These are phyloP conservation scores for Florisuga fusca DNA, from an alignment of 2,797 vertebrate species.

Conservation along the genomic window DNA sequence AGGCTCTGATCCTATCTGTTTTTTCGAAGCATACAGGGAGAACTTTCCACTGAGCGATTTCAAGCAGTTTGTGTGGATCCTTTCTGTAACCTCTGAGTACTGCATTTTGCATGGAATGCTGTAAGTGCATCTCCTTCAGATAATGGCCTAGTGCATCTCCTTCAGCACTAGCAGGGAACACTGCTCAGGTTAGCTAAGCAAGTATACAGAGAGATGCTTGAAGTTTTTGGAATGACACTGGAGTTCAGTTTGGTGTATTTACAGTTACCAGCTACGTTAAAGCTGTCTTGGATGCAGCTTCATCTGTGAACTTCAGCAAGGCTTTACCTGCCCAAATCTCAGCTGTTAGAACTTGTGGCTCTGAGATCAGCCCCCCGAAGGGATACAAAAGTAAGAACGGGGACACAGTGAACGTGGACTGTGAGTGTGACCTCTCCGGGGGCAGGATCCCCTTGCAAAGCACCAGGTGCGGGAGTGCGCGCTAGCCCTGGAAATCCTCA, in stretches of 20 bases:
- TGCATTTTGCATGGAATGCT: neutral
- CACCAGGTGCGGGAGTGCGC: neutral
- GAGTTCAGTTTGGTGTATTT: neutral
- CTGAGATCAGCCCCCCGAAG: neutral
- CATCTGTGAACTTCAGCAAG: neutral
- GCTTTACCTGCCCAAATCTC: neutral
- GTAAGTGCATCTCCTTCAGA: neutral
- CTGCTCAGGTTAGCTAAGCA: neutral
- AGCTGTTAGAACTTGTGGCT: neutral
- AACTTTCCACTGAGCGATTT: neutral
- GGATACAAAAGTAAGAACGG: neutral
- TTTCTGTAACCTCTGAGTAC: neutral
- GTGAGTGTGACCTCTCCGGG: neutral
- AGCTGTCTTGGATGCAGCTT: neutral
- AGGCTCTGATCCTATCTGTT: neutral
- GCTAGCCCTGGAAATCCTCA: too few relatives aligned
- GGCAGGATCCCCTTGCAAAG: neutral
- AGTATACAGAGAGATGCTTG: too few relatives aligned
- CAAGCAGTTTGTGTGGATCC: neutral
- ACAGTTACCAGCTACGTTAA: neutral
- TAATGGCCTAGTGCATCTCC: neutral
- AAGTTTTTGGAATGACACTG: neutral
- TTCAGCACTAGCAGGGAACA: neutral
- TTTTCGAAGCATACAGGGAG: neutral
- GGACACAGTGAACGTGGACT: rapidly evolving